phyloP scores from a whole-genome alignment of 1,140 invertebrate genomes.

The Saccostrea echinata region DNA sequence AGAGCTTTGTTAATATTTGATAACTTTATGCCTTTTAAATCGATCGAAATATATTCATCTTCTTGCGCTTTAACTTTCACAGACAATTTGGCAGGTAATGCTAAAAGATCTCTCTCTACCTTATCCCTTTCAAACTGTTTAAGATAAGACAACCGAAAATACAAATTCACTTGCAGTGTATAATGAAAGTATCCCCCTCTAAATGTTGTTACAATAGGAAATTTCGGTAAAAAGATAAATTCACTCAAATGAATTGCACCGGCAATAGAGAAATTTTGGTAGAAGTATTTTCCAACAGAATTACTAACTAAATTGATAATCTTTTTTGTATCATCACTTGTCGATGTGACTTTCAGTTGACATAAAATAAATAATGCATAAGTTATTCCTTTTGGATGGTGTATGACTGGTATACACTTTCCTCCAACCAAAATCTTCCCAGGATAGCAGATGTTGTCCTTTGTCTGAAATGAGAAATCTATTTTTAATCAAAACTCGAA shows the following conservation, averaged over 20 bases:
- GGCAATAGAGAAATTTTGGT: background rate
- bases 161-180: background rate
- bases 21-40: background rate
- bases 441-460: background rate
- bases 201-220: background rate
- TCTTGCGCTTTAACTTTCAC: background rate
- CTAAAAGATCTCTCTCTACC: background rate
- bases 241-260: background rate
- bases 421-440: background rate
- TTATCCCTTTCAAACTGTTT: background rate
- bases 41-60: background rate
- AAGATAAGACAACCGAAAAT: background rate
- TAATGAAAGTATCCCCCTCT: background rate
- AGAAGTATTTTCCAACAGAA: background rate
- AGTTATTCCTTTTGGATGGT: background rate
- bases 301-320: background rate
- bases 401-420: background rate
- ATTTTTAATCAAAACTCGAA: no score
- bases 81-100: background rate
- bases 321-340: background rate
- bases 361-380: background rate
- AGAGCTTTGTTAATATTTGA: background rate
- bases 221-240: background rate
- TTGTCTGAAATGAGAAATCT: background rate
- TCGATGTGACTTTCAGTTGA: background rate